Percentiles rank a stretch among this genome's conserved stretches.
phyloP scores from a whole-genome alignment of 2,113 vertebrate genomes.

The Synchiropus splendidus region DNA sequence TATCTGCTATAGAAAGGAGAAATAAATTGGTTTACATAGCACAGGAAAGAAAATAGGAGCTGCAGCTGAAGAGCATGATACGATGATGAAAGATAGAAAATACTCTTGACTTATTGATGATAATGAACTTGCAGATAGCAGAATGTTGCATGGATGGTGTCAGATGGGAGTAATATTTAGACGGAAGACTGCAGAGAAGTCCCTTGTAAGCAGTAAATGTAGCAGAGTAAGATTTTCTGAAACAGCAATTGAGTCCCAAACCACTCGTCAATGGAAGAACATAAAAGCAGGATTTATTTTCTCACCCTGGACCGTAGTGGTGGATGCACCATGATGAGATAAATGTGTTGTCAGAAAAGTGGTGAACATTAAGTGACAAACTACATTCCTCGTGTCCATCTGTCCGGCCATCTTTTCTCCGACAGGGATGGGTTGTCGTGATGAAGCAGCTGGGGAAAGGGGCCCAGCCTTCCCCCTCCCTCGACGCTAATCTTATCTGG shows the following conservation, averaged over 20 bases:
- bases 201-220: slow-evolving; percentile 66
- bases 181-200: slow-evolving; percentile 49
- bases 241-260: slow-evolving; percentile 57
- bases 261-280: slow-evolving; percentile 54
- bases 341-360: slow-evolving; percentile 56
- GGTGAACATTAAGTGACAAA: slow-evolving; percentile 33
- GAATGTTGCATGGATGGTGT: slow-evolving; percentile 44
- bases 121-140: slow-evolving; percentile 68
- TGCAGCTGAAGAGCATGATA: slow-evolving; percentile 45
- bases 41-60: slow-evolving; percentile 30
- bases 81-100: slow-evolving; percentile 66
- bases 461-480: too few relatives aligned
- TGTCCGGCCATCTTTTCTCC: too few relatives aligned
- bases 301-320: slow-evolving; percentile 23
- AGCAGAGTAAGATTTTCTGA: slow-evolving; percentile 62
- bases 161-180: slow-evolving; percentile 49
- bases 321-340: slow-evolving; percentile 33
- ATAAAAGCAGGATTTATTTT: slow-evolving; percentile 62
- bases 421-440: too few relatives aligned
- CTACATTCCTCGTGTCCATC: too few relatives aligned
- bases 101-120: slow-evolving; percentile 72
- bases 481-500: too few relatives aligned
- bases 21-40: slow-evolving; percentile 75
- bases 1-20: slow-evolving; percentile 64
- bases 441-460: too few relatives aligned